Evolutionary conservation across 2,113 vertebrate species (phyloP).

Genomic region (Platysteira castanea): DNA sequence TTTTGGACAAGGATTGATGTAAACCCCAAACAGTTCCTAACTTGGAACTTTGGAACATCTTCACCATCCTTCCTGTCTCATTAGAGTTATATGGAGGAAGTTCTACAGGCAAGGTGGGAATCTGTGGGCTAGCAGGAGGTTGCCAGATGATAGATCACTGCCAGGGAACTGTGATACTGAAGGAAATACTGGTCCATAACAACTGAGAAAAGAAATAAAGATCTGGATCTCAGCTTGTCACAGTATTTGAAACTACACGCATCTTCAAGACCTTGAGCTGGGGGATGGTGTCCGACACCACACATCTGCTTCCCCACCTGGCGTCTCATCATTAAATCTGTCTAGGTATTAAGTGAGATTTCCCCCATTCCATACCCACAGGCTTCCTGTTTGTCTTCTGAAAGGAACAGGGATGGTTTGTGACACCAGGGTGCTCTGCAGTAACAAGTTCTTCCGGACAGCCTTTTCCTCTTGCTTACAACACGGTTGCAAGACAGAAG

Average conservation of each 20-base stretch:
- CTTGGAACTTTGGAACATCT: neutral
- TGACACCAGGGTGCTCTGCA: neutral
- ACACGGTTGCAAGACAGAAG: accelerated
- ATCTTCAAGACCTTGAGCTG: neutral
- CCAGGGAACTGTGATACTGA: neutral
- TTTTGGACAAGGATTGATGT: neutral
- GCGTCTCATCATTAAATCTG: neutral
- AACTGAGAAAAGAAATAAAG: neutral
- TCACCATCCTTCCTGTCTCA: neutral
- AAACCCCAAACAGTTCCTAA: neutral
- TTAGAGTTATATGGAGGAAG: neutral
- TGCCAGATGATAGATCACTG: neutral
- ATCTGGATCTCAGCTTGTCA: neutral
- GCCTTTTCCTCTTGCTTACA: neutral
- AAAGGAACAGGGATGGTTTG: neutral
- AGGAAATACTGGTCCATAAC: neutral
- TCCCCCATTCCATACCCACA: neutral
- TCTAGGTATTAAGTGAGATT: neutral
- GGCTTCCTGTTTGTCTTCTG: neutral
- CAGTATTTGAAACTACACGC: neutral
- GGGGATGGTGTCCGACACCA: neutral
- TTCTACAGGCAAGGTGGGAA: neutral
- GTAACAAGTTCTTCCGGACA: neutral
- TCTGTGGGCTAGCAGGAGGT: neutral
- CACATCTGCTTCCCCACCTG: neutral